A percentile compares a stretch with the other conserved stretches of the same genome.
These are phyloP conservation scores for Furnarius figulus DNA, from an alignment of 2,113 vertebrate species.

Conservation along the genomic window DNA sequence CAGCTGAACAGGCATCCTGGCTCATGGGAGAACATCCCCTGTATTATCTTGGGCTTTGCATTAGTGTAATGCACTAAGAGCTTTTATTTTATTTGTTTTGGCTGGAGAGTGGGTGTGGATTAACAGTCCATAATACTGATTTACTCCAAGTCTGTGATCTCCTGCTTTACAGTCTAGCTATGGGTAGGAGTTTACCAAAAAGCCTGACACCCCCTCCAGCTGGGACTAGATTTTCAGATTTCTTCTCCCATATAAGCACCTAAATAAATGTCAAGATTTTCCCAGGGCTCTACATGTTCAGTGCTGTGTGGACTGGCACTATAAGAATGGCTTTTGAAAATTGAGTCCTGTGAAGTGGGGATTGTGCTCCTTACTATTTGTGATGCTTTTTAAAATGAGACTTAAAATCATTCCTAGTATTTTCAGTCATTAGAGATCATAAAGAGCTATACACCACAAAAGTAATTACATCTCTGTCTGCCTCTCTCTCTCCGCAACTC, in stretches of 20 bases:
- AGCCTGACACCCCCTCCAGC: not conserved
- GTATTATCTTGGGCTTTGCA: not conserved
- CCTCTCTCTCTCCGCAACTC: not conserved
- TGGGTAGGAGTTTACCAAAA: not conserved
- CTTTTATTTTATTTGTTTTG: conserved; percentile 41
- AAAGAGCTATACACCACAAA: not conserved
- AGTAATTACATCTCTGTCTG: not conserved
- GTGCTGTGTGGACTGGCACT: not conserved
- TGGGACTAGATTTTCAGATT: not conserved
- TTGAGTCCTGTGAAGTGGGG: not conserved
- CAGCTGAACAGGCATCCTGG: not conserved
- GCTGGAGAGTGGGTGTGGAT: conserved; percentile 2
- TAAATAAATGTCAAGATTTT: not conserved
- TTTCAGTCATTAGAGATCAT: not conserved
- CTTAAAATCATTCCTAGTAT: not conserved
- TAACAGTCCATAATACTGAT: conserved; percentile 1
- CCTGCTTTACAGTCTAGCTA: not conserved
- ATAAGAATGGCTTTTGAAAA: not conserved
- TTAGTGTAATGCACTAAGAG: not conserved
- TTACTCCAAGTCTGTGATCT: not conserved
- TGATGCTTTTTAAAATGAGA: not conserved
- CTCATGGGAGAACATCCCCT: not conserved
- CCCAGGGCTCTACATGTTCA: not conserved
- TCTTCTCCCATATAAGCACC: not conserved
- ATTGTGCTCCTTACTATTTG: not conserved